phyloP scores from a whole-genome alignment of 1,140 invertebrate species.

The Charaxes varanes region DNA sequence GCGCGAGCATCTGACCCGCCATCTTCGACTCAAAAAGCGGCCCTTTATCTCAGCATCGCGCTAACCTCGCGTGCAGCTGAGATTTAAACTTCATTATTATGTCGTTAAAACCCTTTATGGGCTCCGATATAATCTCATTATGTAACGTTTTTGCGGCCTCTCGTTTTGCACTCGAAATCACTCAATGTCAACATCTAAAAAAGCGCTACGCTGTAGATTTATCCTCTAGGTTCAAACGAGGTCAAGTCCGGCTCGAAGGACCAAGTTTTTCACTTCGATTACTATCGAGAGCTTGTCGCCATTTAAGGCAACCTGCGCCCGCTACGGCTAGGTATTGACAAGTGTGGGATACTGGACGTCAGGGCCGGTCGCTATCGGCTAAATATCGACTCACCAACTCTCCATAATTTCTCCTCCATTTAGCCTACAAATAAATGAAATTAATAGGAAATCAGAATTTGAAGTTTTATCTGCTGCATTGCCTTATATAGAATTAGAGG shows the following conservation, averaged over 20 bases:
- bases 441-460: too few species aligned
- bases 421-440: too few species aligned
- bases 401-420: slow-evolving; percentile 50
- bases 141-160: neutral
- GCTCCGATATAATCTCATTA: slow-evolving; percentile 7
- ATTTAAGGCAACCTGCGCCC: slow-evolving; percentile 59
- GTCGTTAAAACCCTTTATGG: slow-evolving; percentile 16
- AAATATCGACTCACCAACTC: slow-evolving; percentile 52
- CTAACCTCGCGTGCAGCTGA: slow-evolving; percentile 40
- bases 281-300: slow-evolving; percentile 54
- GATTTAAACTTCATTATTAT: slow-evolving; percentile 55
- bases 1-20: slow-evolving; percentile 40
- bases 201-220: slow-evolving; percentile 5
- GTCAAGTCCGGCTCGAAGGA: slow-evolving; percentile 61
- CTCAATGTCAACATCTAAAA: slow-evolving; percentile 4
- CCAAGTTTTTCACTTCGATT: slow-evolving; percentile 60
- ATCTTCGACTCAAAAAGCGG: slow-evolving; percentile 33
- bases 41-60: slow-evolving; percentile 49
- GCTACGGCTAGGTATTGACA: slow-evolving; percentile 52
- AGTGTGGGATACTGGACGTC: slow-evolving; percentile 62
- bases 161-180: neutral
- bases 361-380: slow-evolving; percentile 36
- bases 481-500: too few species aligned
- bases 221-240: slow-evolving; percentile 30
- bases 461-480: too few species aligned